Evolutionary conservation across 2,888 invertebrate species (phyloP).

Genomic region (Trichopria drosophilae): DNA sequence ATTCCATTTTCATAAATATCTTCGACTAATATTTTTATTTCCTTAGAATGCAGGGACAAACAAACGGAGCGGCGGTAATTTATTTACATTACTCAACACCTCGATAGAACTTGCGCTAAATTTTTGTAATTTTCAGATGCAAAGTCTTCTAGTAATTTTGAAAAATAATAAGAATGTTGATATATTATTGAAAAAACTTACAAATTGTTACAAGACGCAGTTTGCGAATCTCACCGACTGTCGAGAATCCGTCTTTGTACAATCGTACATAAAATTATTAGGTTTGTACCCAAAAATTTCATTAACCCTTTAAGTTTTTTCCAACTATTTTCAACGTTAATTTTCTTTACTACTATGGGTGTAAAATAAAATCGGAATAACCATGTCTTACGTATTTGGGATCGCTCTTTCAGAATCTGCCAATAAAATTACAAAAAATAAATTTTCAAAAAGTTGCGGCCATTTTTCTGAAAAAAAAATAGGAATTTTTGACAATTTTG

Average conservation of each 20-base stretch:
- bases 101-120: too few relatives aligned
- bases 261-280: slow-evolving; percentile 53
- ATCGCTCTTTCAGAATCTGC: too few relatives aligned
- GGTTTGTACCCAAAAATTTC: slow-evolving; percentile 44
- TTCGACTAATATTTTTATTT: slow-evolving; percentile 20
- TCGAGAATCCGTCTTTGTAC: slow-evolving; percentile 52
- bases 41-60: slow-evolving; percentile 69
- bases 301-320: too few relatives aligned
- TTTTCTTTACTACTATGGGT: too few relatives aligned
- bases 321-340: too few relatives aligned
- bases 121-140: slow-evolving; percentile 45
- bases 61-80: slow-evolving; percentile 70
- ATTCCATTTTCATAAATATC: slow-evolving; percentile 18
- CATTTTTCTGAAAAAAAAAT: too few relatives aligned
- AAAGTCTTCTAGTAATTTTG: slow-evolving; percentile 50
- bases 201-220: slow-evolving; percentile 50
- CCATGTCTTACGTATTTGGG: too few relatives aligned
- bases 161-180: slow-evolving; percentile 47
- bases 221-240: slow-evolving; percentile 50
- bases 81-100: too few relatives aligned
- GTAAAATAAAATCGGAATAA: too few relatives aligned
- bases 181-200: slow-evolving; percentile 48
- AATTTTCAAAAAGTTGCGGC: too few relatives aligned
- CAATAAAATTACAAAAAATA: too few relatives aligned
- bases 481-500: too few relatives aligned